Evolutionary conservation across 2,888 invertebrate genomes (phyloP), one percentile per base, ranked within the genome.

Genomic region (Saturnia pavonia): DNA sequence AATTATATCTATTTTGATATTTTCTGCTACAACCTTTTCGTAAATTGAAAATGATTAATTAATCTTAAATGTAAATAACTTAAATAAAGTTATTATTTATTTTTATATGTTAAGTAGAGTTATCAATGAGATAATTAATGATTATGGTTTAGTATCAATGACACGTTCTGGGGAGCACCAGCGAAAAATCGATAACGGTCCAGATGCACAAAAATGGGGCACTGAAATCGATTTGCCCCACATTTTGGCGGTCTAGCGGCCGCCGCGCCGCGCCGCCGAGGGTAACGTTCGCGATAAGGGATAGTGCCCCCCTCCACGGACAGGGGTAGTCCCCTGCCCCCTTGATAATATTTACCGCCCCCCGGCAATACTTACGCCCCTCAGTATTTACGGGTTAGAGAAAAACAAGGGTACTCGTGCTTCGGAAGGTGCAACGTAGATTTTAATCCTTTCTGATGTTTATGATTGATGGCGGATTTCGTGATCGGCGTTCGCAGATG

Each of bases 371-470:
- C 94, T 93, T 94, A 93, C 93, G 92, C 94, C 94, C 94, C 94
- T 92, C 89, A 91, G 91, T 92, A 93, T 94, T 94, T 93, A 92
- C 94, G 94, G 93, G 90, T 91, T 92, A 90, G 92, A 94, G 94
- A 93, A 94, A 94, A 94, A 94, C 94, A 94, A 93, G 94, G 94
- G 94, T 92, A 93, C 92, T 92, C 91, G 89, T 91, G 91, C 91
- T 90, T 90, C 88, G 87, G 92, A 92, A 94, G 94, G 94, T 94
- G 94, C 94, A 94, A 92, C 93, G 93, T 92, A 91, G 92, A 94
- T 94, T 93, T 92, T 94, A 94, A 94, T 94, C 94, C 94, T 92
- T 94, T 92, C 90, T 91, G 93, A 94, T 92, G 93, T 92, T 92
- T 93, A 90, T 94, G 94, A 94, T 94, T 92, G 94, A 94, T 94